Percentiles rank a stretch among this genome's conserved stretches.
Conservation (phyloP, 2,888 invertebrate species). For the Drosophila greeni region DNA sequence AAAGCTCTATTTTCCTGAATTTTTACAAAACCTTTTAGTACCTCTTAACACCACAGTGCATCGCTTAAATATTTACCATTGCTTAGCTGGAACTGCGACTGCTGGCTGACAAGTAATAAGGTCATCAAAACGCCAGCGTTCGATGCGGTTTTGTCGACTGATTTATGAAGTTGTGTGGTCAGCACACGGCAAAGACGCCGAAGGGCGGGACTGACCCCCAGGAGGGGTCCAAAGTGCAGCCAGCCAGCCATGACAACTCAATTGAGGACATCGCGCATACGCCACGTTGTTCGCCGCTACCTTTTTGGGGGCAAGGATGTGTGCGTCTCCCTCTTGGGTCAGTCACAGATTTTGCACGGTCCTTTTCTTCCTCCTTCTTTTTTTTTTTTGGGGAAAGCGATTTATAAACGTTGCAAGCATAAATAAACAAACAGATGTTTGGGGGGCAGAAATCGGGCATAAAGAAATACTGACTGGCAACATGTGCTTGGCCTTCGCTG, state of each 20-base stretch:
- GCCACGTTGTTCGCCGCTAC: conserved; percentile 53
- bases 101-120: conserved; percentile 57
- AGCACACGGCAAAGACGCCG: conserved; percentile 28
- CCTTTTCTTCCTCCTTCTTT: conserved; percentile 4
- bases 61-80: conserved; percentile 62
- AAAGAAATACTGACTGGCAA: conserved; percentile 56
- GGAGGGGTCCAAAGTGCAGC: conserved; percentile 2
- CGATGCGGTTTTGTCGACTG: conserved; percentile 62
- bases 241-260: conserved; percentile 57
- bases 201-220: not conserved
- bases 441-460: conserved; percentile 2
- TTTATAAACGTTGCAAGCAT: conserved; percentile 75
- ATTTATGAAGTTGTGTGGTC: conserved; percentile 61
- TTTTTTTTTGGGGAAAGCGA: conserved; percentile 58
- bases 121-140: conserved; percentile 60
- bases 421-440: conserved; percentile 69
- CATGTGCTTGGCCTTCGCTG: conserved; percentile 62
- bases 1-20: not conserved
- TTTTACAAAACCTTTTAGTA: not conserved
- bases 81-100: conserved; percentile 30
- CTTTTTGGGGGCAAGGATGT: conserved; percentile 41
- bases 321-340: conserved; percentile 38
- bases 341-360: conserved; percentile 39
- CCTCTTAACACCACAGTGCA: conserved; percentile 12
- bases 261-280: conserved; percentile 69